Conservation (phyloP, 2,113 vertebrate species). For the Elephantulus edwardii region DNA sequence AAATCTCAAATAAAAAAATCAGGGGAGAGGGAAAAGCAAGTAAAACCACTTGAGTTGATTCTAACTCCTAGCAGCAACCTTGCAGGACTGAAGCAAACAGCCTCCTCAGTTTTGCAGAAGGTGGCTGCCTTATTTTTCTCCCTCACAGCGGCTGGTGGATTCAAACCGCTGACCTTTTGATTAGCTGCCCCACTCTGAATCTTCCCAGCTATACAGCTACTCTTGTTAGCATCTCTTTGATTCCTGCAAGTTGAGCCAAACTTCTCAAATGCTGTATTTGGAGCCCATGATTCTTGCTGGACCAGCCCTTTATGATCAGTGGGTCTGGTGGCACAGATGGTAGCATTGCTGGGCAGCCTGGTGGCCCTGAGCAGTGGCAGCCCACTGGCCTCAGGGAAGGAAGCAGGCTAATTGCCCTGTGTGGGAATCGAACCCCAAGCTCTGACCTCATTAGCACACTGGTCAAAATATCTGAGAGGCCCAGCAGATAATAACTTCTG, state of each 20-base stretch:
- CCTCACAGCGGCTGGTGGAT: background rate
- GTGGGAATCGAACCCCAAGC: conserved; percentile 28
- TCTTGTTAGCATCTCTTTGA: background rate
- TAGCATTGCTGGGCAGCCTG: background rate
- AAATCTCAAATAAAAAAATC: no score
- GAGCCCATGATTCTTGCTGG: background rate
- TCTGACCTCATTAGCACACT: conserved; percentile 43
- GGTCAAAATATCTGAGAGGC: background rate
- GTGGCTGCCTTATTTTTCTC: no score
- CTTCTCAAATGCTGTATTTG: background rate
- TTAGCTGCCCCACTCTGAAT: background rate
- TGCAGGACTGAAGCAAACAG: no score
- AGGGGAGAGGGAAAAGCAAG: background rate
- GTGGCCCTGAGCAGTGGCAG: background rate
- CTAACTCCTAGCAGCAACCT: no score
- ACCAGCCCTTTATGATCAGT: background rate
- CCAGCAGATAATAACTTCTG: background rate
- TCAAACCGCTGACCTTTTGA: background rate
- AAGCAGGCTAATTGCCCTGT: background rate
- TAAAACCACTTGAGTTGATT: no score
- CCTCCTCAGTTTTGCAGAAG: fast-evolving
- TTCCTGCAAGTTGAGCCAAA: background rate
- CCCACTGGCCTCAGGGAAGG: background rate
- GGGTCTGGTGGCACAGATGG: background rate
- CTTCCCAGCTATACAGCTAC: background rate